Conservation (phyloP, 2,797 vertebrate genomes). For the Coracias cyanogaster region DNA sequence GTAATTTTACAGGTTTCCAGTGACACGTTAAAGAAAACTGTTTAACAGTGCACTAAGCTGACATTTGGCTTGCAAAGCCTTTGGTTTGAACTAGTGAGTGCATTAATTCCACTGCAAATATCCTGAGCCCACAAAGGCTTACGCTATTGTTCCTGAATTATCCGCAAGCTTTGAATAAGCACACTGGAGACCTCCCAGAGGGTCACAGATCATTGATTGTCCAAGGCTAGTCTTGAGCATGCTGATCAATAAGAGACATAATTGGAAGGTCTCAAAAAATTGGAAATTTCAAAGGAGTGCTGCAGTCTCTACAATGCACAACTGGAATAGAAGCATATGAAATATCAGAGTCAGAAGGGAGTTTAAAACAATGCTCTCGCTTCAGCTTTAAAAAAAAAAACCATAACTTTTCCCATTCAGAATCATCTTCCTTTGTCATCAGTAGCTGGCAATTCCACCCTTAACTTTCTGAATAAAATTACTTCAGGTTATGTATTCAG, state of each 20-base stretch:
- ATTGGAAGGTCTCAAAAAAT: slow-evolving; percentile 20
- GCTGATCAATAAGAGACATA: slow-evolving; percentile 50
- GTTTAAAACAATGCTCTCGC: neutral
- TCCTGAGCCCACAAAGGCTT: slow-evolving; percentile 5
- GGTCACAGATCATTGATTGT: neutral
- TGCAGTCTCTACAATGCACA: neutral
- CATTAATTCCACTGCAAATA: slow-evolving; percentile 60
- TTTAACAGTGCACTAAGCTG: neutral
- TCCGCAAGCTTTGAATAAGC: slow-evolving; percentile 7
- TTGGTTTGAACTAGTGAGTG: neutral
- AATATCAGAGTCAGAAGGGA: neutral
- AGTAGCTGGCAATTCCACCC: neutral
- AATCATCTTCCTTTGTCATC: neutral
- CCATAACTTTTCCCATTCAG: neutral
- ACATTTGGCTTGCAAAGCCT: slow-evolving; percentile 30
- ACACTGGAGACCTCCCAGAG: neutral
- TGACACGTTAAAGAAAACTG: neutral
- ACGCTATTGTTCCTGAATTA: slow-evolving; percentile 33
- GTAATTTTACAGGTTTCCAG: slow-evolving; percentile 4
- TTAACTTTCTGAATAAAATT: neutral
- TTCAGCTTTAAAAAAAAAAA: neutral
- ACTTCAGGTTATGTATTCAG: neutral
- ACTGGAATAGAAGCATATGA: neutral
- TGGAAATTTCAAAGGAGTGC: slow-evolving; percentile 31
- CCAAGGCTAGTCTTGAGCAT: neutral